Evolutionary conservation across 2,888 invertebrate species (phyloP).

Genomic region (Drosophila seclusa): DNA sequence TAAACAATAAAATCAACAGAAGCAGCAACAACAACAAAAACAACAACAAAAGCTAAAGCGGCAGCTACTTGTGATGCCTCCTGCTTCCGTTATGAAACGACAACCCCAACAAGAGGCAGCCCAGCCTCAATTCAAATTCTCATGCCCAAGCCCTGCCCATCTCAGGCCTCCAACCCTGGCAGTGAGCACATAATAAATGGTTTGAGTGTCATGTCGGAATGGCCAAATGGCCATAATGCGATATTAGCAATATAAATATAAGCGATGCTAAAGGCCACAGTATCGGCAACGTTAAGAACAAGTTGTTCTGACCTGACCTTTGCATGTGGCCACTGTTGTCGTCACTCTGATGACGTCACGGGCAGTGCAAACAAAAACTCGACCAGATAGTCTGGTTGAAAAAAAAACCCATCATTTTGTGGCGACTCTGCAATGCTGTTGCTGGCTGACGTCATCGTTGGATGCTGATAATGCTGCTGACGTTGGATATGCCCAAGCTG

Average conservation of each 20-base stretch:
- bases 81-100: conserved; percentile 66
- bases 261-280: conserved; percentile 49
- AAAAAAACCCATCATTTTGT: conserved; percentile 11
- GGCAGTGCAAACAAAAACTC: conserved; percentile 41
- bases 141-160: conserved; percentile 1
- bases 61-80: conserved; percentile 31
- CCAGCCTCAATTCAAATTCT: conserved; percentile 15
- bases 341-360: conserved; percentile 69
- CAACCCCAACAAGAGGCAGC: conserved; percentile 33
- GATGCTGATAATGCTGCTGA: conserved; percentile 20
- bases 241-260: conserved; percentile 50
- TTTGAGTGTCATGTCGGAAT: conserved; percentile 36
- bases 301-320: conserved; percentile 57
- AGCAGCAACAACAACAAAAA: conserved; percentile 16
- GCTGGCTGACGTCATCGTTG: conserved; percentile 49
- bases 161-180: conserved; percentile 4
- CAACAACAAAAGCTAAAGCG: conserved; percentile 14
- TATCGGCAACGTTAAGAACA: conserved; percentile 26
- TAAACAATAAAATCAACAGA: conserved; percentile 35
- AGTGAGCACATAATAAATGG: conserved; percentile 31
- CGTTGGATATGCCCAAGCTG: conserved; percentile 32
- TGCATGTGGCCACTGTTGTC: conserved; percentile 37
- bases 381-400: conserved; percentile 32
- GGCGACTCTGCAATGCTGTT: conserved; percentile 7
- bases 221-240: conserved; percentile 48